Base-by-base conservation (phyloP, 2,113 vertebrate genomes). In the Dasypus novemcinctus region DNA sequence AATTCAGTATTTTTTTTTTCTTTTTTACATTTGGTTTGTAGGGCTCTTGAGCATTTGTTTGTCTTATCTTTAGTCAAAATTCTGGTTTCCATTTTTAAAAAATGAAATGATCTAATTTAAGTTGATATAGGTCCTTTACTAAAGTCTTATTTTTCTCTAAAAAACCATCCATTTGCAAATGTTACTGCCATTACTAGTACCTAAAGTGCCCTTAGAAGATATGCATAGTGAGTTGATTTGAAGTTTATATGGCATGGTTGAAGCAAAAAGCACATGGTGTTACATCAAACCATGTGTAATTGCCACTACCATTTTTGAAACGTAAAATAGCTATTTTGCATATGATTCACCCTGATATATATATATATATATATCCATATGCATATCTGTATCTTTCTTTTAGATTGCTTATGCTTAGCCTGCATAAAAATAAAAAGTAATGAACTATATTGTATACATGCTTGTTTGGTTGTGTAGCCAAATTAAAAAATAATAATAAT, bases 41-140 rank as follows among this genome's bases (percentile, higher is more conserved):
- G 31, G 23, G 74, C 3, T 72, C 46, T 21, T 81, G 66, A 81
- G 15, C 25, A 81, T 94, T 95, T 92, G 57, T 12, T 69, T 87
- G 11, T 94, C 38, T 96, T 41, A 92, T 93, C 74, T 95, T 86
- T 81, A 82, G 10, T 79, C 83, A 49, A 88, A 95, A 92, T 96
- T 95, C 69, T 94, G 49, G 20, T 94, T 95, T 69, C 21, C 57
- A 61, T 95, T 88, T 88, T 2, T 66, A 72, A 85, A 89, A 89
- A 41, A 74, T 74, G 15, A 90, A 87, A 87, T 88, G n/a, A 18
- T n/a, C 36, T 74, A 92, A 93, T 98, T 96, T 96, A 96, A 87
- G n/a, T 82, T 83, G 52, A 78, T 92, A 59, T 90, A 79, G 29
- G 18, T 91, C 57, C 33, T 79, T 92, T 27, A 54, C 68, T 87